Evolutionary conservation across 2,113 vertebrate genomes (phyloP).

Genomic region (Neolamprologus brichardi): DNA sequence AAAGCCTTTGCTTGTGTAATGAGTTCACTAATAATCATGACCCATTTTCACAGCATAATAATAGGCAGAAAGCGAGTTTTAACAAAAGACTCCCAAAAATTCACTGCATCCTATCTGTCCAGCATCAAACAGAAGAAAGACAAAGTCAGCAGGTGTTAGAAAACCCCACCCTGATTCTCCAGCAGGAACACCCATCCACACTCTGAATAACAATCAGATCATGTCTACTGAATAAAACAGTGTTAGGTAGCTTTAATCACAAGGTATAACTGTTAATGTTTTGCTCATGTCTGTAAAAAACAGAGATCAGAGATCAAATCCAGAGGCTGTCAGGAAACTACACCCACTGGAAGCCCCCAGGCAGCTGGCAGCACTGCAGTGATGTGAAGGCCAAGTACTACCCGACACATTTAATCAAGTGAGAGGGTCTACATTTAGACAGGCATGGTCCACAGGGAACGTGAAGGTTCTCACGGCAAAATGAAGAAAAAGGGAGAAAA

Average conservation of each 20-base stretch:
- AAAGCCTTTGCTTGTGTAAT: not conserved
- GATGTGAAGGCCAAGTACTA: constrained; percentile 51
- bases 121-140: not conserved
- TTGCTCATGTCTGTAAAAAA: constrained; percentile 35
- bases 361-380: constrained; percentile 29
- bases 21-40: not conserved
- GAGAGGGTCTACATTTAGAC: constrained; percentile 55
- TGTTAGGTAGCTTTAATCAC: constrained; percentile 10
- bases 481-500: constrained; percentile 34
- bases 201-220: not conserved
- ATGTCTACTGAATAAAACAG: constrained; percentile 8
- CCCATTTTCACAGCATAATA: not conserved
- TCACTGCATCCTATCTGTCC: not conserved
- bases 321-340: constrained; percentile 47
- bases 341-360: constrained; percentile 38
- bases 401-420: constrained; percentile 68
- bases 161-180: not conserved
- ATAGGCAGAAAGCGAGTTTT: not conserved
- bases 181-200: not conserved
- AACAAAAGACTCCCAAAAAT: not conserved
- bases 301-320: constrained; percentile 43
- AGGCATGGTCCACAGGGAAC: constrained; percentile 38
- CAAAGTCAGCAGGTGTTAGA: not conserved
- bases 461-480: constrained; percentile 33
- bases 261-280: constrained; percentile 34